phyloP scores from a whole-genome alignment of 2,113 vertebrate species.

The Myrmophylax atrothorax region DNA sequence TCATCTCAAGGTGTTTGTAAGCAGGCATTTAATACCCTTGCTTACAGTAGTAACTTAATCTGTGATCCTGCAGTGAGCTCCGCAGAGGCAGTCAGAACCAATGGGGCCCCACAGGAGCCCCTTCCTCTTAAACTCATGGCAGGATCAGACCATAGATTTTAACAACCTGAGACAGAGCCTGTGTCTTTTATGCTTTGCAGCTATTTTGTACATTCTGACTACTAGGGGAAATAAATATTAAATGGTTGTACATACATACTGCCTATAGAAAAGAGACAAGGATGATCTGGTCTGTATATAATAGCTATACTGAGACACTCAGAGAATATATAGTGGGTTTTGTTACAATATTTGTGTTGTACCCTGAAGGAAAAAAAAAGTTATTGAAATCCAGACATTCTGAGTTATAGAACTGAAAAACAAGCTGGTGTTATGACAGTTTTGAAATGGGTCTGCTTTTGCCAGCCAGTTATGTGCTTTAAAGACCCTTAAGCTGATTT shows the following conservation, averaged over 20 bases:
- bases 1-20: background rate
- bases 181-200: background rate
- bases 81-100: background rate
- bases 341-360: constrained; percentile 23
- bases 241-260: background rate
- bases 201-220: background rate
- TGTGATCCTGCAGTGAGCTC: background rate
- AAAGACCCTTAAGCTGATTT: constrained; percentile 64
- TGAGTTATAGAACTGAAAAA: constrained; percentile 63
- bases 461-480: constrained; percentile 51
- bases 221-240: background rate
- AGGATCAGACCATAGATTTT: background rate
- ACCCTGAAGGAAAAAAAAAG: constrained; percentile 21
- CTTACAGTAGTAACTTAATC: background rate
- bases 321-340: constrained; percentile 15
- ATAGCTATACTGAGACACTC: background rate
- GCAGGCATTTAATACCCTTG: background rate
- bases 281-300: background rate
- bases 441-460: constrained; percentile 57
- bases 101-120: background rate
- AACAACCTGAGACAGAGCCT: background rate
- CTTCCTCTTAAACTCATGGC: background rate
- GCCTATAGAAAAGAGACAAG: background rate
- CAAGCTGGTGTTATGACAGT: constrained; percentile 64
- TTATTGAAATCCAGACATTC: constrained; percentile 64